These are phyloP conservation scores for Drosophila bunnanda DNA, from an alignment of 2,888 invertebrate genomes.

Conservation along the genomic window DNA sequence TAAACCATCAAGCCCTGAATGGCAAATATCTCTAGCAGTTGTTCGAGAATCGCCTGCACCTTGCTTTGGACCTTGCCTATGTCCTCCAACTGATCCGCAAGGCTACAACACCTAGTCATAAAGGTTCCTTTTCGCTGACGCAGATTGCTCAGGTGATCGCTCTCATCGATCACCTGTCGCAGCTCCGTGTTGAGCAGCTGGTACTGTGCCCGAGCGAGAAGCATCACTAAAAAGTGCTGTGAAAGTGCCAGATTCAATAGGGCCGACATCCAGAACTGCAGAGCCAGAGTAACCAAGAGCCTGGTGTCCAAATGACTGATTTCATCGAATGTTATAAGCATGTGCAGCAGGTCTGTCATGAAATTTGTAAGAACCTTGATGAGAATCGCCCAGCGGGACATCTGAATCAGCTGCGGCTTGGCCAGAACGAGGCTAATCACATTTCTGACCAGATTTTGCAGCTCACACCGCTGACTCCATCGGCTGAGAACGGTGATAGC, in stretches of 20 bases:
- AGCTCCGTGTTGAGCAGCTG: conserved; percentile 54
- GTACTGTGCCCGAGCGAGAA: conserved; percentile 58
- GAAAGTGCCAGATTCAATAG: conserved; percentile 52
- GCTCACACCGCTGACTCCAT: conserved; percentile 45
- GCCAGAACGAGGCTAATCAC: conserved; percentile 9
- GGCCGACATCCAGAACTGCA: conserved; percentile 12
- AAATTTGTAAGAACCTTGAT: conserved; percentile 21
- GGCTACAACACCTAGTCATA: conserved; percentile 26
- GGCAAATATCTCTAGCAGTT: neutral
- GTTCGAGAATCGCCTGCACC: conserved; percentile 1
- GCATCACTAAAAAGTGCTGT: conserved; percentile 51
- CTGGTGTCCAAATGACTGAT: neutral
- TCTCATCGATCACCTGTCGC: conserved; percentile 30
- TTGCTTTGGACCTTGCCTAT: conserved; percentile 10
- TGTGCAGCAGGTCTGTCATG: conserved; percentile 23
- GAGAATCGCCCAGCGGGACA: conserved; percentile 51
- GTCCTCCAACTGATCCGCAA: conserved; percentile 35
- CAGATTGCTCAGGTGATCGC: conserved; percentile 6
- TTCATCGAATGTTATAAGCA: neutral
- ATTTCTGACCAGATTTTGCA: conserved; percentile 30
- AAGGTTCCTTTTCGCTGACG: conserved; percentile 4
- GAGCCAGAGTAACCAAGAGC: neutral
- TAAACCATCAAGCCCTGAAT: conserved; percentile 21
- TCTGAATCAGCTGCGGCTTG: conserved; percentile 46
- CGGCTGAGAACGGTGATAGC: conserved; percentile 43